Conservation (phyloP, 1,140 invertebrate species). For the Lucilia cuprina region DNA sequence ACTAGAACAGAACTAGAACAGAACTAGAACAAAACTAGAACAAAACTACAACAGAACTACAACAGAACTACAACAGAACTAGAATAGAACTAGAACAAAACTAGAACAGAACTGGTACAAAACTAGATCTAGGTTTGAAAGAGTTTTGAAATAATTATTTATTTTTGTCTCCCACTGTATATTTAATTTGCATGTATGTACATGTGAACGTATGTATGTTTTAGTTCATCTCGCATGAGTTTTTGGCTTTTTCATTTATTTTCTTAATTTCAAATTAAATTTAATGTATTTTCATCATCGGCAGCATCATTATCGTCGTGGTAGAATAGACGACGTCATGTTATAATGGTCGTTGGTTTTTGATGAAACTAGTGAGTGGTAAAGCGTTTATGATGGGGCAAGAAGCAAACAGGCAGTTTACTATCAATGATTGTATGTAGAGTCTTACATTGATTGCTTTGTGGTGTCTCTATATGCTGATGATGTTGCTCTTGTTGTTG, state of each 20-base stretch:
- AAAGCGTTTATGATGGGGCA: neutral
- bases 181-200: neutral
- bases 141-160: too few relatives aligned
- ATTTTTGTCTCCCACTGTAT: neutral
- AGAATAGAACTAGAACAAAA: too few relatives aligned
- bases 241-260: neutral
- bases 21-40: too few relatives aligned
- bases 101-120: too few relatives aligned
- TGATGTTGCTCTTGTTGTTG: neutral
- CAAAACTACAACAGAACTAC: too few relatives aligned
- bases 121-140: too few relatives aligned
- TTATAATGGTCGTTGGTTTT: neutral
- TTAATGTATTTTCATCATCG: neutral
- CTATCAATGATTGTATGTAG: neutral
- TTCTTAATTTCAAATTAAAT: neutral
- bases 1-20: too few relatives aligned
- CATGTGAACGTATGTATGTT: too few relatives aligned
- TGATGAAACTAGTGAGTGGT: neutral
- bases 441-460: slow-evolving; percentile 25
- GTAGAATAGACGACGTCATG: neutral
- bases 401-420: neutral
- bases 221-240: neutral
- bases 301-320: neutral
- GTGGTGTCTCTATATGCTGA: neutral
- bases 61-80: too few relatives aligned